A percentile compares a stretch with the other conserved stretches of the same genome.
These are phyloP conservation scores for Drosophila monieri DNA, from an alignment of 2,888 invertebrate species.

Conservation along the genomic window DNA sequence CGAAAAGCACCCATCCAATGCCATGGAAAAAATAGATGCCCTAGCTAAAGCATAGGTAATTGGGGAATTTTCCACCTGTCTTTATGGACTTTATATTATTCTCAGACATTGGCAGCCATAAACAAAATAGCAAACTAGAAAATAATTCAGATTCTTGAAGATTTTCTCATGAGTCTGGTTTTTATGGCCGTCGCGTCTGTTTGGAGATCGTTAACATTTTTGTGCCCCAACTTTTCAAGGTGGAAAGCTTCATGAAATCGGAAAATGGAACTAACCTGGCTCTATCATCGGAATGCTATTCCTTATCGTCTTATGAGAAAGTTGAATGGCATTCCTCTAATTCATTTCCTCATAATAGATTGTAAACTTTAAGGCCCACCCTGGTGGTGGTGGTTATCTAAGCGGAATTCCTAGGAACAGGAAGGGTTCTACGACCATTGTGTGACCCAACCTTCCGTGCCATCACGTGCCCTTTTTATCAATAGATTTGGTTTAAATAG, in stretches of 20 bases:
- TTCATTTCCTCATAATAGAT: neutral
- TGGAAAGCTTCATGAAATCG: constrained; percentile 6
- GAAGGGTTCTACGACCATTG: neutral
- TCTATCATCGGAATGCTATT: neutral
- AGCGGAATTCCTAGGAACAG: neutral
- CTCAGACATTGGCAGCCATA: constrained; percentile 47
- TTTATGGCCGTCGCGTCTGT: constrained; percentile 27
- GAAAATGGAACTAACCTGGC: neutral
- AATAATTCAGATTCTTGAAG: constrained; percentile 56
- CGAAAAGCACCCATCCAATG: neutral
- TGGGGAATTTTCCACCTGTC: constrained; percentile 45
- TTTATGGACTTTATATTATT: constrained; percentile 43
- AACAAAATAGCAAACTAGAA: constrained; percentile 62
- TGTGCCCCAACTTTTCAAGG: neutral
- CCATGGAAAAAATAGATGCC: neutral
- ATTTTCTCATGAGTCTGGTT: constrained; percentile 24
- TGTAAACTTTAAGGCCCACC: neutral
- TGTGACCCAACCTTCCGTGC: neutral
- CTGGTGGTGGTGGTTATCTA: neutral
- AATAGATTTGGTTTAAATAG: constrained; percentile 15
- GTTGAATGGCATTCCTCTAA: neutral
- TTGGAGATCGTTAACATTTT: constrained; percentile 24
- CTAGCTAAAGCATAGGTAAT: constrained; percentile 6
- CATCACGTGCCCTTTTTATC: constrained; percentile 28
- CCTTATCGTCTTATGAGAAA: neutral